Percentiles rank a stretch among this genome's conserved stretches.
Conservation (phyloP, 2,888 invertebrate genomes). For the Lacanobia oleracea region DNA sequence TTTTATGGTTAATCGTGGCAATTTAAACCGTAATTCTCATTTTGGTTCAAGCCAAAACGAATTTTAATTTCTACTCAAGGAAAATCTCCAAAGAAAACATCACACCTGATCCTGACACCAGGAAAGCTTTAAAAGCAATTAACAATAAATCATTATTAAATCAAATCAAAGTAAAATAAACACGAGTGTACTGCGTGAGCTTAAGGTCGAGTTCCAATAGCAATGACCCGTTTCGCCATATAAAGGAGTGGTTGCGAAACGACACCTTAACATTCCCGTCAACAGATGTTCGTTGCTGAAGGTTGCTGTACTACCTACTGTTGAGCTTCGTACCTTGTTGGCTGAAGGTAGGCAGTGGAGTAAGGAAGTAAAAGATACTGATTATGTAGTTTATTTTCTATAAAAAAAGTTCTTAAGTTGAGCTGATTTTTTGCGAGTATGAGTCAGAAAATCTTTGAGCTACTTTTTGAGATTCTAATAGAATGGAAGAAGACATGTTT, state of each 20-base stretch:
- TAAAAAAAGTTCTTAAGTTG: not conserved
- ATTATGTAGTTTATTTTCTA: not conserved
- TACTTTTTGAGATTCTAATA: not conserved
- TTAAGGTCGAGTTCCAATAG: constrained; percentile 80
- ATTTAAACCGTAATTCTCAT: too few species aligned
- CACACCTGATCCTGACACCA: not conserved
- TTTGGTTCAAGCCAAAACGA: too few species aligned
- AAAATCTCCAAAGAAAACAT: not conserved
- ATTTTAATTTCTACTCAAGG: too few species aligned
- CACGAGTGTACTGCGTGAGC: constrained; percentile 53
- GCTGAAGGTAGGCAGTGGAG: constrained; percentile 44
- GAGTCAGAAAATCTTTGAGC: too few species aligned
- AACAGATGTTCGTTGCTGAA: constrained; percentile 78
- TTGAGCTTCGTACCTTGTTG: constrained; percentile 28
- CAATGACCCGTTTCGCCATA: constrained; percentile 86
- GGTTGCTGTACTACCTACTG: constrained; percentile 69
- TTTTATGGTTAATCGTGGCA: too few species aligned
- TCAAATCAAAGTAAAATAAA: constrained; percentile 64
- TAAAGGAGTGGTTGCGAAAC: constrained; percentile 80
- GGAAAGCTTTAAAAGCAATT: constrained; percentile 36
- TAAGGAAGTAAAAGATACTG: constrained; percentile 20
- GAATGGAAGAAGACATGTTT: too few species aligned
- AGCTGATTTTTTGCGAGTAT: not conserved
- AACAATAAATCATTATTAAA: constrained; percentile 37
- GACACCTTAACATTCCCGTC: constrained; percentile 77